Conservation (phyloP, 2,797 vertebrate species). For the Eupleurogrammus muticus region DNA sequence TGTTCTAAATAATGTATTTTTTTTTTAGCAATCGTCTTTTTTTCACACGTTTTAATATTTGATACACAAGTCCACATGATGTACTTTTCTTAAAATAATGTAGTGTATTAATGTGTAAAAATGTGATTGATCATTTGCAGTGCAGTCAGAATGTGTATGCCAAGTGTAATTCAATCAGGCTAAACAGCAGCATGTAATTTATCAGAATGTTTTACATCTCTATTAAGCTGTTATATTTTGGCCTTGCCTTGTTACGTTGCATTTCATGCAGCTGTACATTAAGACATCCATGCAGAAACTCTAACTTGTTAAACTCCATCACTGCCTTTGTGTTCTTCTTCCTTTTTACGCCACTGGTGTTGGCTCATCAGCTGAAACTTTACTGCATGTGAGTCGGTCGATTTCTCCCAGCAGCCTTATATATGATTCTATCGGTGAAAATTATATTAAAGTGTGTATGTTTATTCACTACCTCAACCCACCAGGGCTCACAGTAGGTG, state of each 20-base stretch:
- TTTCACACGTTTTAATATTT: too few species aligned
- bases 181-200: neutral
- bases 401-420: conserved; percentile 40
- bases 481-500: conserved; percentile 68
- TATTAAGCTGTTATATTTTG: neutral
- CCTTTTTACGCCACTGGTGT: neutral
- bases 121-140: neutral
- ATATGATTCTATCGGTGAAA: conserved; percentile 50
- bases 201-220: neutral
- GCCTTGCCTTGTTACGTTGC: neutral
- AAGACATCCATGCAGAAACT: neutral
- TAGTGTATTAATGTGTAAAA: too few species aligned
- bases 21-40: too few species aligned
- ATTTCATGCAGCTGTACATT: neutral
- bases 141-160: neutral
- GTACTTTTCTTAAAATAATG: neutral
- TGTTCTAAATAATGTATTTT: too few species aligned
- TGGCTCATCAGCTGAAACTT: conserved; percentile 1
- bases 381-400: conserved; percentile 24
- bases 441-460: conserved; percentile 49
- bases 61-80: neutral
- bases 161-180: neutral
- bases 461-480: conserved; percentile 52
- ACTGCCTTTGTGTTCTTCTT: neutral
- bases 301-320: neutral